Base-by-base conservation (phyloP, 2,113 vertebrate species). In the Alethe diademata region DNA sequence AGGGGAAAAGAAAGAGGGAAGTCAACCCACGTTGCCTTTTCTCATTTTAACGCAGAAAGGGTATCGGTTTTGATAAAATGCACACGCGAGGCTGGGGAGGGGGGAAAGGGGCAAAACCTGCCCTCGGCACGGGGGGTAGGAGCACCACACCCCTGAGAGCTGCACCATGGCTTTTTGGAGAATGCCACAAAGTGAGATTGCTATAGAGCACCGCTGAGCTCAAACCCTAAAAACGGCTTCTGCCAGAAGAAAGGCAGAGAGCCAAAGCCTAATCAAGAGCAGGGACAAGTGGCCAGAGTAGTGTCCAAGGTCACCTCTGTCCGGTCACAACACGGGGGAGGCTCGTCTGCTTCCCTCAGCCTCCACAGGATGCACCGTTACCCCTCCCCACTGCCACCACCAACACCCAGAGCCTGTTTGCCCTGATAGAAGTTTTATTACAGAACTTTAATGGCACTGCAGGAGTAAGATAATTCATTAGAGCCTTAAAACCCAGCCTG, bases 361-460 rank as follows among this genome's bases (percentile, higher is more conserved):
- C 2, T 9, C 69, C 3, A 7, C 35, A 5, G 60, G 76, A n/a
- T 12, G 8, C 16, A 9, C 86, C 8, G 1, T 65, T 24, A 53
- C 6, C 42, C 26, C 13, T 15, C 35, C n/a, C 42, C 0, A 0
- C 48, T 48, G 56, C 86, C 33, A 29, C 56, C 54, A 28, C 62
- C 54, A 92, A 19, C 75, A 90, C 67, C 33, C 43, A 4, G 73
- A 97, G 94, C 70, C 94, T n/a, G 90, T 23, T 53, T 96, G 94
- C 95, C 97, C 96, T 86, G 95, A 96, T 97, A 98, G 74, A 97
- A 95, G 95, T 98, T 98, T 98, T 98, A 98, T 98, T 98, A 97
- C 97, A 97, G 96, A 98, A 97, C 83, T 92, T 90, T 96, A 96
- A 97, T 97, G 96, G 98, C 96, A 95, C 97, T 95, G 96, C 97